Evolutionary conservation across 2,888 invertebrate genomes (phyloP).

Genomic region (Trichogramma evanescens): DNA sequence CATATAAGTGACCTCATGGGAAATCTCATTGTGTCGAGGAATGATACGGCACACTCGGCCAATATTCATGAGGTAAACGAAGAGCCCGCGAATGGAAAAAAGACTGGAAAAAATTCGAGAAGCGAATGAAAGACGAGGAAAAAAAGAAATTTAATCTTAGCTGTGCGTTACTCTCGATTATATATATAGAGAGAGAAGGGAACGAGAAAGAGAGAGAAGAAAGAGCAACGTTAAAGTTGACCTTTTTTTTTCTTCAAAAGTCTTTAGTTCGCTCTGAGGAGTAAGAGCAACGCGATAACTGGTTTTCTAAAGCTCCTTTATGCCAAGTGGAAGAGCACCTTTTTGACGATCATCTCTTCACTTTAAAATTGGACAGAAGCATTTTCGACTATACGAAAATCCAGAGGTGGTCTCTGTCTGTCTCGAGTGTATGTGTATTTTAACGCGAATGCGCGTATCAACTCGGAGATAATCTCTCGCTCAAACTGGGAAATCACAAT

Average conservation of each 20-base stretch:
- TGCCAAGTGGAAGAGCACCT: neutral
- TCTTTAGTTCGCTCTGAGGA: neutral
- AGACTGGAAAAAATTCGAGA: neutral
- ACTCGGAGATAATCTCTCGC: too few relatives aligned
- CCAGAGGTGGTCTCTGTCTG: too few relatives aligned
- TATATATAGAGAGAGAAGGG: conserved; percentile 1
- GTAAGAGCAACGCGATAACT: conserved; percentile 10
- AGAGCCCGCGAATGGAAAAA: too few relatives aligned
- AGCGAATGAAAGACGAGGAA: neutral
- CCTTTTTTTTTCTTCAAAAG: conserved; percentile 12
- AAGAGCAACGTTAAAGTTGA: conserved; percentile 14
- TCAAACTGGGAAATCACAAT: too few relatives aligned
- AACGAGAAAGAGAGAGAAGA: conserved; percentile 2
- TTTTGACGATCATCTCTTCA: conserved; percentile 8
- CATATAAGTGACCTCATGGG: too few relatives aligned
- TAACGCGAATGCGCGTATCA: too few relatives aligned
- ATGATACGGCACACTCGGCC: too few relatives aligned
- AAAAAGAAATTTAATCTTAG: conserved; percentile 19
- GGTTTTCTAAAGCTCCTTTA: conserved; percentile 10
- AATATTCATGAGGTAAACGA: too few relatives aligned
- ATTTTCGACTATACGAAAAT: too few relatives aligned
- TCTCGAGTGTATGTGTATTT: too few relatives aligned
- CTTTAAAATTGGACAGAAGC: conserved; percentile 7
- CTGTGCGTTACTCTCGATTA: conserved; percentile 1
- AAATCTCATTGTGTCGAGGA: too few relatives aligned